Evolutionary conservation across 2,888 invertebrate species (phyloP), one percentile per base, ranked within the genome.

Genomic region (Mactromeris polynyma): DNA sequence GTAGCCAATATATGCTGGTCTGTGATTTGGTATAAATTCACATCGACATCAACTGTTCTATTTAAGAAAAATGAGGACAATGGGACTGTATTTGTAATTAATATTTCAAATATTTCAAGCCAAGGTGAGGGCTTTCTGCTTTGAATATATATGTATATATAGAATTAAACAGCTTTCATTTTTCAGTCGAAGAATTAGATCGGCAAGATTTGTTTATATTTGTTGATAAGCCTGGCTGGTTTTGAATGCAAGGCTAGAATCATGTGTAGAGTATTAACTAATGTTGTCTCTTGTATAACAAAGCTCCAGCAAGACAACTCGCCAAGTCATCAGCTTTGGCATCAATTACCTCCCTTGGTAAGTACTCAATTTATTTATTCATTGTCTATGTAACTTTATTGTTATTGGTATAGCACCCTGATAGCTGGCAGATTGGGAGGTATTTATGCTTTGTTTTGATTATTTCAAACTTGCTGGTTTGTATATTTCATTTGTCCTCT

Each of bases 291-390:
- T 94, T 91, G 91, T 91, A 93, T 91, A 94, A 93, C 92, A 95
- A 96, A 96, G 96, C 96, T 97, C 98, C 98, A 97, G 98, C 98
- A 97, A 98, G 98, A 97, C 97, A 97, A 96, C 96, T 97, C 93
- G 96, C 96, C 96, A 98, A 98, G 98, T 98, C 98, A 97, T 98
- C 98, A 97, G 98, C 98, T 97, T 98, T 98, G 97, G 98, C 98
- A 97, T 98, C 98, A 97, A 98, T 99, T 97, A 98, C 98, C 97
- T 98, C 98, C 97, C 98, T 99, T 97, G 99, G 99, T 99, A 98
- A 99, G 99, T 98, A 88, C 38, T 36, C 77, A 14, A n/a, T 87
- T 78, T 51, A 83, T 58, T n/a, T 6, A 33, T 33, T 33, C 2
- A 7, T 73, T 64, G 26, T 64, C 58, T 64, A 2, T 64, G 58